Percentiles rank a stretch among this genome's conserved stretches.
Evolutionary conservation across 2,797 vertebrate species (phyloP).

Genomic region (Epinephelus malabaricus): DNA sequence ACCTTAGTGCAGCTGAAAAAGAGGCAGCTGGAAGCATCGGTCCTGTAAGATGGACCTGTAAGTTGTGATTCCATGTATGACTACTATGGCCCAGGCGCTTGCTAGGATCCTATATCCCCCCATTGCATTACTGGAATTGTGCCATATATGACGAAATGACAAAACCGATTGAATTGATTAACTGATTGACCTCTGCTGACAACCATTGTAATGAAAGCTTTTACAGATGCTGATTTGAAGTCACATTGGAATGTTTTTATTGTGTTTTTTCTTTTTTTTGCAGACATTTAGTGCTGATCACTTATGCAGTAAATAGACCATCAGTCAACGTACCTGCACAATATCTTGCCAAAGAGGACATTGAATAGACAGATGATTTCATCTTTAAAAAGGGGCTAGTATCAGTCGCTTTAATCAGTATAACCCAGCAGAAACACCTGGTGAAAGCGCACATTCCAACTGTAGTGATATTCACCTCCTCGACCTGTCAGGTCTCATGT

Average conservation of each 20-base stretch:
- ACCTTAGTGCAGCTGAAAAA: too few species aligned
- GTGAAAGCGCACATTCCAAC: constrained; percentile 7
- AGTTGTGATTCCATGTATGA: too few species aligned
- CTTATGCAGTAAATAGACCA: not conserved
- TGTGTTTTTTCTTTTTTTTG: not conserved
- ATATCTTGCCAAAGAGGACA: not conserved
- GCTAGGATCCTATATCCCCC: too few species aligned
- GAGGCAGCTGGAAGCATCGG: too few species aligned
- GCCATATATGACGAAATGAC: too few species aligned
- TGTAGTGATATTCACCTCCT: constrained; percentile 9
- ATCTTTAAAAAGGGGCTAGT: constrained; percentile 13
- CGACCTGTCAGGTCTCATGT: constrained; percentile 20
- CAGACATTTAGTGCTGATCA: not conserved
- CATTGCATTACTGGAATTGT: too few species aligned
- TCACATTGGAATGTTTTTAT: not conserved
- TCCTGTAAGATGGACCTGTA: too few species aligned
- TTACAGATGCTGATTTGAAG: not conserved
- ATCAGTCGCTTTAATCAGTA: constrained; percentile 16
- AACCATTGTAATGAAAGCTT: not conserved
- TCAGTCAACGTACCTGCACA: constrained; percentile 7
- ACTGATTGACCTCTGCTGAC: not conserved
- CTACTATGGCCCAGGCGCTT: too few species aligned
- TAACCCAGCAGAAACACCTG: not conserved
- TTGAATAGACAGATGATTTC: not conserved
- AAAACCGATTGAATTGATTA: too few species aligned